Conservation (phyloP, 2,113 vertebrate species). For the Myanophis thanlyinensis region DNA sequence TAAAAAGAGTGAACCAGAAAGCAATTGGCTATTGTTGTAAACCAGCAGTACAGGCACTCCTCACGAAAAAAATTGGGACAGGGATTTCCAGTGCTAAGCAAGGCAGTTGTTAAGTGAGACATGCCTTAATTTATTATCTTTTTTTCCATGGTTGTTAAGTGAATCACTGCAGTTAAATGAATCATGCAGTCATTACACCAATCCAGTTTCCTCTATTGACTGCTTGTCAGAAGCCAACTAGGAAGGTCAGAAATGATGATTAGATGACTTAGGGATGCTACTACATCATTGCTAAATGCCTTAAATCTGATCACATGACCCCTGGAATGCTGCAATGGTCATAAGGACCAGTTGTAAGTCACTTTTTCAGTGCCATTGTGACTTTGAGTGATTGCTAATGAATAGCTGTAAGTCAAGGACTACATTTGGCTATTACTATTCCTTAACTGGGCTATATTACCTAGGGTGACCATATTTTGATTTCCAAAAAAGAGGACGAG, state of each 20-base stretch:
- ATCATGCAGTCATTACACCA: background rate
- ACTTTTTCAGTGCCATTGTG: background rate
- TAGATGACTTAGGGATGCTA: background rate
- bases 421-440: background rate
- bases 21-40: background rate
- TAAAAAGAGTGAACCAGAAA: background rate
- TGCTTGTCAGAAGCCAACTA: background rate
- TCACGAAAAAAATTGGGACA: background rate
- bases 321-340: background rate
- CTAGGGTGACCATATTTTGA: too few species aligned
- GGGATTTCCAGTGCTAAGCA: background rate
- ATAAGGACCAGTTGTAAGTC: background rate
- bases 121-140: background rate
- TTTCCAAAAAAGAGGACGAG: too few species aligned
- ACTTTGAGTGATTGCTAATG: background rate
- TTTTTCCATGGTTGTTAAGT: background rate
- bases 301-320: background rate
- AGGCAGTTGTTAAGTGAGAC: background rate
- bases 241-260: background rate
- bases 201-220: background rate
- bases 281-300: background rate
- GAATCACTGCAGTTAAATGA: background rate
- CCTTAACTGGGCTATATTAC: background rate
- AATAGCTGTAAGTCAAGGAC: background rate
- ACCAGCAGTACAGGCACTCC: background rate